Base-by-base conservation (phyloP, 2,113 vertebrate species). In the Charadrius vociferus region DNA sequence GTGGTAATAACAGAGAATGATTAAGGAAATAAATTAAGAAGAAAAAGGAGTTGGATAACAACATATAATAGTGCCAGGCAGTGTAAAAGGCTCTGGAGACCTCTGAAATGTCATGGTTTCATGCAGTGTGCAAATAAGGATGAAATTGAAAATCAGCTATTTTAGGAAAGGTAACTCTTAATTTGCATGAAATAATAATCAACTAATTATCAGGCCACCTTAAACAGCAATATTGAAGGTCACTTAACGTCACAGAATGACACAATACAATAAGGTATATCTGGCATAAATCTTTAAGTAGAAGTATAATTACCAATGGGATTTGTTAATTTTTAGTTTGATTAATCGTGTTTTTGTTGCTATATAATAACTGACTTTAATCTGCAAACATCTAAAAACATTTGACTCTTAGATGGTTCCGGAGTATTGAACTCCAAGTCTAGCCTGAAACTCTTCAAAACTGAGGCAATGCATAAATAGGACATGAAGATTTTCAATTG, bases 71-170 rank as follows among this genome's bases (percentile, higher is more conserved):
- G 81, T 27, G 73, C 9, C 89, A 94, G 84, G 84, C 91, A 68
- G 66, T 22, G 68, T 53, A 37, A 63, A 59, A 81, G 84, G 3
- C 91, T 90, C 94, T 75, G 83, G 95, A 96, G 94, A 89, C 74
- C 91, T 94, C 80, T 0, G 2, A 90, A 96, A 88, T 92, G 90
- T 83, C 94, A 86, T 67, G 90, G 86, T 49, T 84, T 72, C 88
- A 63, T 43, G 43, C 82, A 9, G 94, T 75, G 95, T 96, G 94
- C 92, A 95, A 97, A 94, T 89, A 87, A 49, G 96, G 80, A 81
- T 97, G 96, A 96, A 96, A 96, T 92, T 94, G 91, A 94, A 97
- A 92, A 92, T 52, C 83, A 58, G 68, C 83, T 93, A 53, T 92
- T 95, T 95, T 93, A 89, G 93, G 66, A 91, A 94, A 90, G 73